phyloP scores from a whole-genome alignment of 2,797 vertebrate species.

The Hyperoplus immaculatus region DNA sequence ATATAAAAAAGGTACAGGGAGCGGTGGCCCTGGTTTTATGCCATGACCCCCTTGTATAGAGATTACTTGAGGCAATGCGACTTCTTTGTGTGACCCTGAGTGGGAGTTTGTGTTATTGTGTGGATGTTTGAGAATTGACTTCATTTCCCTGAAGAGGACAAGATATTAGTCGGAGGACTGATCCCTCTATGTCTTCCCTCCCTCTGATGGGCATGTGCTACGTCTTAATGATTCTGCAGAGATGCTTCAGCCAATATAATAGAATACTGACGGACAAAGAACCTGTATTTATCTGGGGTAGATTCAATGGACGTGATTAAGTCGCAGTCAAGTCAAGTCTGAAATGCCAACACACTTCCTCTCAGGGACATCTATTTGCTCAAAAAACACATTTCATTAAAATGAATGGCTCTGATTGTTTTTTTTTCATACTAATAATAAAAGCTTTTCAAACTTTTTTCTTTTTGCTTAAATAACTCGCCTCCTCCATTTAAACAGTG shows the following conservation, averaged over 20 bases:
- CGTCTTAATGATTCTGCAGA: constrained; percentile 24
- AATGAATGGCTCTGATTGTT: constrained; percentile 18
- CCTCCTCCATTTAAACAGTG: constrained; percentile 3
- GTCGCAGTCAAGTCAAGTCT: background rate
- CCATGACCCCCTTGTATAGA: constrained; percentile 5
- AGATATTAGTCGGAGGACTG: constrained; percentile 47
- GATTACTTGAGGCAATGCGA: constrained; percentile 20
- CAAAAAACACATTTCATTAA: constrained; percentile 27
- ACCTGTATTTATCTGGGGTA: background rate
- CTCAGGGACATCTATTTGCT: constrained; percentile 37
- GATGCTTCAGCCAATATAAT: background rate
- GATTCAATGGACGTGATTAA: background rate
- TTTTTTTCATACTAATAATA: background rate
- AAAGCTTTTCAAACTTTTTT: constrained; percentile 43
- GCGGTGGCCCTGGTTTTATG: background rate
- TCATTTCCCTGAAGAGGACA: constrained; percentile 68
- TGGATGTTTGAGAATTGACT: constrained; percentile 37
- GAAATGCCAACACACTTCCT: constrained; percentile 24
- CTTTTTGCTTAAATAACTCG: background rate
- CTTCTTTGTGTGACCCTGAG: constrained; percentile 33
- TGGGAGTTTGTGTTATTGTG: constrained; percentile 47
- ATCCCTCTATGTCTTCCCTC: constrained; percentile 12
- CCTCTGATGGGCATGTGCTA: background rate
- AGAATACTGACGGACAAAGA: constrained; percentile 19
- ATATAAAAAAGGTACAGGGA: too few species aligned